Conservation (phyloP, 1,140 invertebrate genomes). For the Procambarus virginalis region DNA sequence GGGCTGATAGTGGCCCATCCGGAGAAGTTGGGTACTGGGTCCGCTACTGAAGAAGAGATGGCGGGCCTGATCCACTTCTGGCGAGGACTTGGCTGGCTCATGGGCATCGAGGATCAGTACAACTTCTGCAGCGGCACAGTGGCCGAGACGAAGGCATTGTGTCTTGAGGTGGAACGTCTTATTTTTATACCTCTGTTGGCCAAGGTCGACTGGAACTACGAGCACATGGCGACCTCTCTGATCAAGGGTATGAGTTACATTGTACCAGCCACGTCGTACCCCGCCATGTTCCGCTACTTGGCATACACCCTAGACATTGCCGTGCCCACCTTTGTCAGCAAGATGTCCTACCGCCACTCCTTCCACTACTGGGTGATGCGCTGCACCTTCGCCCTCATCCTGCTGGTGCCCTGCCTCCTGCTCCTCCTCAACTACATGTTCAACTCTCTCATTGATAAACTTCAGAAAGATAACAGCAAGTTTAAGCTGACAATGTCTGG, state of each 20-base stretch:
- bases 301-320: slow-evolving; percentile 23
- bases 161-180: slow-evolving; percentile 41
- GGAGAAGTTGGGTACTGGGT: slow-evolving; percentile 71
- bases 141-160: slow-evolving; percentile 15
- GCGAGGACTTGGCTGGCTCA: slow-evolving; percentile 73
- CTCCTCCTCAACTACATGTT: neutral
- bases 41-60: slow-evolving; percentile 71
- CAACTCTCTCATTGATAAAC: neutral
- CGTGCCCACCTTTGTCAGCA: slow-evolving; percentile 2
- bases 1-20: slow-evolving; percentile 73
- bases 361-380: slow-evolving; percentile 47
- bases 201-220: slow-evolving; percentile 35
- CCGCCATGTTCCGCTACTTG: slow-evolving; percentile 30
- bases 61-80: slow-evolving; percentile 75
- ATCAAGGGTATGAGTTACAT: slow-evolving; percentile 22
- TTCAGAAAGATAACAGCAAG: neutral
- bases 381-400: neutral
- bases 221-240: slow-evolving; percentile 37
- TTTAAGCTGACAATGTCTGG: slow-evolving; percentile 6
- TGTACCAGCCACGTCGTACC: slow-evolving; percentile 11
- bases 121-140: slow-evolving; percentile 71
- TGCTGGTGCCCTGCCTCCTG: neutral
- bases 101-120: slow-evolving; percentile 74
- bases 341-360: neutral
- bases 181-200: slow-evolving; percentile 26